Evolutionary conservation across 2,797 vertebrate genomes (phyloP).

Genomic region (Halcyon smyrnensis): DNA sequence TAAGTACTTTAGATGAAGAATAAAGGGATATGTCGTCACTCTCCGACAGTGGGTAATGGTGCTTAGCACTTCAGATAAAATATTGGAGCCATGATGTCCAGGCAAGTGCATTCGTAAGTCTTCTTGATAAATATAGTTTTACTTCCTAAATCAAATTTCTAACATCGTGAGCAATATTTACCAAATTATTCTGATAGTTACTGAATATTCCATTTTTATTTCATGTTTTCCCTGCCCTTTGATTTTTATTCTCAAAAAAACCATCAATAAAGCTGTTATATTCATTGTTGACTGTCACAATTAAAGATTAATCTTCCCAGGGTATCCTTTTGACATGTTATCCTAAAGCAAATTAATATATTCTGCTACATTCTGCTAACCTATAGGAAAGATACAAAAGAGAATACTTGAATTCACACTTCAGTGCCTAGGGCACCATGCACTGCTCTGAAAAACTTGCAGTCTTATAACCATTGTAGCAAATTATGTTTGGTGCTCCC

Average conservation of each 20-base stretch:
- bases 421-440: not conserved
- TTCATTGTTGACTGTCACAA: not conserved
- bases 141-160: not conserved
- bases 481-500: not conserved
- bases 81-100: not conserved
- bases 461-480: not conserved
- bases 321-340: not conserved
- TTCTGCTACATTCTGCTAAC: not conserved
- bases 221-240: not conserved
- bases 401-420: not conserved
- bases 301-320: not conserved
- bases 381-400: not conserved
- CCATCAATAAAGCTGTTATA: not conserved
- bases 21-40: not conserved
- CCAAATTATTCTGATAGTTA: not conserved
- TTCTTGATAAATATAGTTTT: not conserved
- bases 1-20: not conserved
- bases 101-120: not conserved
- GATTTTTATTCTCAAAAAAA: not conserved
- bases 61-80: conserved; percentile 3
- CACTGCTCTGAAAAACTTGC: not conserved
- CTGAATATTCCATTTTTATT: not conserved
- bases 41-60: not conserved
- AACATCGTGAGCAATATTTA: not conserved
- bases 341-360: not conserved